Percentiles rank a stretch among this genome's conserved stretches.
phyloP scores from a whole-genome alignment of 2,797 vertebrate species.

The Anomalospiza imberbis region DNA sequence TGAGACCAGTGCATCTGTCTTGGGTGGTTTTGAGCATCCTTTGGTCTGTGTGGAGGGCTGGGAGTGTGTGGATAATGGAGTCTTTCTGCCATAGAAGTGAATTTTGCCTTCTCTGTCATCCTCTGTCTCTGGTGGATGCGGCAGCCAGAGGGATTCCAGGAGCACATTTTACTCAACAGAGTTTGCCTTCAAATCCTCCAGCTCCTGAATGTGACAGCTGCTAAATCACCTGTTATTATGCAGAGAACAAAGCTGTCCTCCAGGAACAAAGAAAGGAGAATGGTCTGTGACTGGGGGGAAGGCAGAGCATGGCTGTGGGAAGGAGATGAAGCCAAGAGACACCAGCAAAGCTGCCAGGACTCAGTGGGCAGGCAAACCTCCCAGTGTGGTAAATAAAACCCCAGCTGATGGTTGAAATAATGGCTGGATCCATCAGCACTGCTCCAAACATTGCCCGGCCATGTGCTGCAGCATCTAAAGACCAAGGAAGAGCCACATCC shows the following conservation, averaged over 20 bases:
- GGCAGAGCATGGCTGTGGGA: background rate
- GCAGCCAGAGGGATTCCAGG: background rate
- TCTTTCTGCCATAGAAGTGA: background rate
- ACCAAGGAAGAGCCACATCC: background rate
- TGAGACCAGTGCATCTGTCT: background rate
- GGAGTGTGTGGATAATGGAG: background rate
- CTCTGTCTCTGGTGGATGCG: background rate
- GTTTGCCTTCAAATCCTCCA: background rate
- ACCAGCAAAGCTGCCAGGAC: background rate
- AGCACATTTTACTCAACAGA: background rate
- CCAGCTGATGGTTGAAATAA: background rate
- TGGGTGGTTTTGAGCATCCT: background rate
- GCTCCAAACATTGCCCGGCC: background rate
- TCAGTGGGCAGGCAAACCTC: background rate
- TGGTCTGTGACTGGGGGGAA: background rate
- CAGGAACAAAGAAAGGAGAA: background rate
- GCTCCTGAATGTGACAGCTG: background rate
- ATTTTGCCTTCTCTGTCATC: background rate
- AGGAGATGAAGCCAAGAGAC: background rate
- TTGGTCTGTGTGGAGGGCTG: background rate
- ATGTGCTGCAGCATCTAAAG: background rate
- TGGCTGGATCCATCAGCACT: background rate
- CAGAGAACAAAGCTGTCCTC: background rate
- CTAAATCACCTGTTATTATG: background rate
- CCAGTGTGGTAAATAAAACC: background rate